Evolutionary conservation across 1,140 invertebrate species (phyloP), one percentile per base, ranked within the genome.

Genomic region (Cotesia typhae): DNA sequence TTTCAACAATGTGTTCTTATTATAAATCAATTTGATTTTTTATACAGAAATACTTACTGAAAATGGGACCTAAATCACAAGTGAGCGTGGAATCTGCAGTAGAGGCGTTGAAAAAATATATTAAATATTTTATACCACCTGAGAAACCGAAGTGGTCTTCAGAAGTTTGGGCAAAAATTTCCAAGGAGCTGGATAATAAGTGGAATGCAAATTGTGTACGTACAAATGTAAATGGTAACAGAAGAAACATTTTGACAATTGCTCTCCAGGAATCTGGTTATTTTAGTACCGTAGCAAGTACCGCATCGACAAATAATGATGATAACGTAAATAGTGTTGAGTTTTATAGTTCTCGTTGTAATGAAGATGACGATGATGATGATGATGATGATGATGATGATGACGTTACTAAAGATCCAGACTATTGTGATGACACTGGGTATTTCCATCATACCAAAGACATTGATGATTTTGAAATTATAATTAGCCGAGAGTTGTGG

Each of bases 171-270:
- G 4, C 4, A 7, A 7, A 12, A 2, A 55, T 55, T 55, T 55
- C 52, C 4, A 12, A 55, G 4, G 52, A 55, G 14, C n/a, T 55
- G n/a, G 52, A 55, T n/a, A 55, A 55, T 17, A 55, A 55, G n/a
- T 55, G 52, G 52, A 55, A 55, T 17, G 52, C 9, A 4, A 55
- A 10, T 55, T 1, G 7, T 7, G 52, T 55, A 12, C 52, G 52
- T 7, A 55, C 52, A 12, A 55, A 55, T 4, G 52, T 55, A 1
- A 55, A 55, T 10, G 10, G n/a, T 4, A 55, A 55, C 14, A 12
- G 52, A 55, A 55, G 52, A 55, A 55, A 55, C 10, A 55, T 55
- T 55, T 55, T 55, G 10, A 55, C 52, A 4, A 55, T 55, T 10
- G 52, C 52, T n/a, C 52, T 55, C 4, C 9, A 1, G n/a, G 52